Base-by-base conservation (phyloP, 2,888 invertebrate genomes). In the Synergus gifuensis region DNA sequence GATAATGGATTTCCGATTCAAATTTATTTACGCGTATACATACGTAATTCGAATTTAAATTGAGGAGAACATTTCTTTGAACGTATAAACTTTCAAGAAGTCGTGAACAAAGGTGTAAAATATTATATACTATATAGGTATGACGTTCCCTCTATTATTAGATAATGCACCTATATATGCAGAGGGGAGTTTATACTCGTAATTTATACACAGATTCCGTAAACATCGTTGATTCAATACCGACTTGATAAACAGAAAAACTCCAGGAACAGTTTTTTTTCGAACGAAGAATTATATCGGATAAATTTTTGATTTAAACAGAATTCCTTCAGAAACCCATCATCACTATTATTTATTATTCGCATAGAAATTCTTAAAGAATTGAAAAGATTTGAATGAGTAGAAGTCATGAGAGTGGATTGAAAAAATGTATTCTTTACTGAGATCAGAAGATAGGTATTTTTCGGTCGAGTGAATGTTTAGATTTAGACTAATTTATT, bases 141-240 rank as follows among this genome's bases (percentile, higher is more conserved):
- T 58, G 58, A 18, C 58, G 58, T 11, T 58, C 58, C 58, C 18
- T 58, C 18, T 36, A 36, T 58, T 58, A 18, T 58, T 58, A 58
- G 18, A 58, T 58, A 58, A 58, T 18, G 5, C 36, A 36, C 36
- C 36, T 36, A 36, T 36, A 36, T 36, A 36, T 36, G 36, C 36
- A 36, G 36, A 36, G 36, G 36, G 36, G 36, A 36, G 58, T 58
- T 1, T 11, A 58, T 18, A 58, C 18, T 58, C 58, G 58, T 58
- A 58, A 58, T 58, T 58, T 58, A 58, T 58, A 18, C 58, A n/a
- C 58, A 58, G 9, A 58, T 58, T 58, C 58, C 58, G 58, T 58
- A 58, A 58, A 58, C 18, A 58, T 58, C 3, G 18, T 58, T 18
- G n/a, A 54, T 54, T 54, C 18, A 54, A n/a, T 18, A 9, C 9